Evolutionary conservation across 2,113 vertebrate genomes (phyloP).

Genomic region (Ceuthmochares aereus): DNA sequence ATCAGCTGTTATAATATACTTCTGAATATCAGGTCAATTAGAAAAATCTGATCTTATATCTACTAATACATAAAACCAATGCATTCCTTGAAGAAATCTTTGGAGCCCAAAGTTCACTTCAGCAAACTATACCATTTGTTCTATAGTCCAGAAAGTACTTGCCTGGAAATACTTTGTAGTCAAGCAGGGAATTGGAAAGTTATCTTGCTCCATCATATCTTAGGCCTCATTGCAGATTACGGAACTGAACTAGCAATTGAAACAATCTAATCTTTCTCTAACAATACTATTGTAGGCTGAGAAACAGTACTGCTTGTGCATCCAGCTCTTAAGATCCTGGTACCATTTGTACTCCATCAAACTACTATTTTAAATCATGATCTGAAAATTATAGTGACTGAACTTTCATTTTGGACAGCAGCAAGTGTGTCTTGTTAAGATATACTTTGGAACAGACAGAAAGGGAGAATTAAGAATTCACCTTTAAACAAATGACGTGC

Average conservation of each 20-base stretch:
- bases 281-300: not conserved
- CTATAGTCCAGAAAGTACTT: not conserved
- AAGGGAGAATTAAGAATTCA: not conserved
- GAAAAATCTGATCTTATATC: not conserved
- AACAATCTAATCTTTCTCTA: not conserved
- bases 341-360: not conserved
- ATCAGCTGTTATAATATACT: not conserved
- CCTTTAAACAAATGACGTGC: not conserved
- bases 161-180: not conserved
- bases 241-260: not conserved
- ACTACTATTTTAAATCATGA: not conserved
- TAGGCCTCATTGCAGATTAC: not conserved
- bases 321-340: not conserved
- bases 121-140: not conserved
- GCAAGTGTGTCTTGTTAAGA: not conserved
- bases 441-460: not conserved
- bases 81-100: not conserved
- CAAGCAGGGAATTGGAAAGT: not conserved
- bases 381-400: not conserved
- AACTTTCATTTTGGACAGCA: not conserved
- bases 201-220: not conserved
- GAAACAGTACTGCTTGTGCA: not conserved
- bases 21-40: not conserved
- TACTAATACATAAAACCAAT: not conserved
- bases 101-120: not conserved